Evolutionary conservation across 2,888 invertebrate genomes (phyloP), one percentile per base, ranked within the genome.

Genomic region (Lasioglossum vierecki): DNA sequence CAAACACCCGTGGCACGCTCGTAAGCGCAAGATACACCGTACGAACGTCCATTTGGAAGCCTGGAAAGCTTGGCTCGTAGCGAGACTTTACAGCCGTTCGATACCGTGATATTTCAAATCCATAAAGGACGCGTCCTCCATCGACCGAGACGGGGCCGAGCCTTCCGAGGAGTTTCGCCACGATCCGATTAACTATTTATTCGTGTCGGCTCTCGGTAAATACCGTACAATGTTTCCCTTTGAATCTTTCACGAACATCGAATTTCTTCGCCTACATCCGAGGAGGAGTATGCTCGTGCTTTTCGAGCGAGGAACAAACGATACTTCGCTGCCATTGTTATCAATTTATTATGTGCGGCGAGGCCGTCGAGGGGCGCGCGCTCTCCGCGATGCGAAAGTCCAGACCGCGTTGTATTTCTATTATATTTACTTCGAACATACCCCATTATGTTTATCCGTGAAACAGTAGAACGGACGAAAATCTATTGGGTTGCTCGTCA

Each of bases 51-150:
- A 30, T 35, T 66, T 9, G 6, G 35, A 66, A 35, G 66, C 66
- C 66, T 8, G 11, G 30, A 5, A 44, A 76, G 76, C 15, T 35
- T 9, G n/a, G 5, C 22, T n/a, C 9, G 46, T 6, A 6, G 13
- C 72, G 35, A 53, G 39, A 44, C 75, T 60, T 70, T 53, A 30
- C 39, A 49, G 35, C 39, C 39, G 72, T 63, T 72, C 79, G 72
- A 79, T 73, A 73, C 13, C 57, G 53, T 46, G 72, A 35, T 60
- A 63, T 60, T 63, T 63, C 6, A 18, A 35, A 79, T 73, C 44
- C 63, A 26, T 35, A 35, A 79, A 41, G 79, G 63, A 73, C 73
- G 63, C 63, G 72, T 35, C 41, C 70, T 68, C 15, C 44, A 57
- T 76, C 75, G 80, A 76, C 30, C 53, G 53, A 39, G 13, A 26